phyloP scores from a whole-genome alignment of 2,888 invertebrate species.

The Cynaeus angustus region DNA sequence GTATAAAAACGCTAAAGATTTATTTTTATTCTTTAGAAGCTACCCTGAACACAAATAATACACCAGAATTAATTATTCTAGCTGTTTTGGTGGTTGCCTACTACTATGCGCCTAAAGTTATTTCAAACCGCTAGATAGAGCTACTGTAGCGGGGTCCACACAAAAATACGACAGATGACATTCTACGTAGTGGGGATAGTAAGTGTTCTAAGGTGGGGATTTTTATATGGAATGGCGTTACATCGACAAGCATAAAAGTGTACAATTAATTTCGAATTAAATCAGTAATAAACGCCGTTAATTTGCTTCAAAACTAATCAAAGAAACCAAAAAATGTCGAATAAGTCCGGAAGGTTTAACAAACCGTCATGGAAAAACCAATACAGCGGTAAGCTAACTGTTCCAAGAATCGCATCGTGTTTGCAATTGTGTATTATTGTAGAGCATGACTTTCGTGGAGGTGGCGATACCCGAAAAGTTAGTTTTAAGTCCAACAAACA shows the following conservation, averaged over 20 bases:
- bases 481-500: constrained; percentile 73
- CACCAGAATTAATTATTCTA: no score
- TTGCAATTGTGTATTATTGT: neutral
- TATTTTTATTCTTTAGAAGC: no score
- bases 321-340: neutral
- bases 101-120: no score
- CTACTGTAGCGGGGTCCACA: no score
- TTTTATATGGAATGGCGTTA: constrained; percentile 3
- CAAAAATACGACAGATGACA: no score
- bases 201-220: no score
- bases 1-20: no score
- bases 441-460: constrained; percentile 48
- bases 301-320: no score
- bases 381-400: constrained; percentile 40
- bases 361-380: constrained; percentile 46
- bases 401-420: neutral
- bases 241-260: neutral
- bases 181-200: no score
- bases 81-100: no score
- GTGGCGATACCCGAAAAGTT: constrained; percentile 69
- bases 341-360: constrained; percentile 37
- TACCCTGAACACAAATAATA: no score
- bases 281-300: neutral
- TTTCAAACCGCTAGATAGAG: no score
- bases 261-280: neutral